Evolutionary conservation across 1,140 invertebrate genomes (phyloP).

Genomic region (Atta colombica): DNA sequence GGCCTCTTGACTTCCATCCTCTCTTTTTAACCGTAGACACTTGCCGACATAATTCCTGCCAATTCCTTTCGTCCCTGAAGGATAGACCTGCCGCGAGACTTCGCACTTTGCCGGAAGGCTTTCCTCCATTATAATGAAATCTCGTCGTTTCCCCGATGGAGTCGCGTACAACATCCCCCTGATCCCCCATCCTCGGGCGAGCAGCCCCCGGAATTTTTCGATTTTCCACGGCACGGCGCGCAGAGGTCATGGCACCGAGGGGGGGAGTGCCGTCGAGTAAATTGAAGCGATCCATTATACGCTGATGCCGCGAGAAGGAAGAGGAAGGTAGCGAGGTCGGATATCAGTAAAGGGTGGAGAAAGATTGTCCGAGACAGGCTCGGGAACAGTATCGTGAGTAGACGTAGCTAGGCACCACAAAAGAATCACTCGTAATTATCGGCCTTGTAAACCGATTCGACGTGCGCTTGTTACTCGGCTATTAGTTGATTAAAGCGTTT

Average conservation of each 20-base stretch:
- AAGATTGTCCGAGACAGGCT: conserved; percentile 50
- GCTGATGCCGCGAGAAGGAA: conserved; percentile 48
- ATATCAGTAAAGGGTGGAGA: conserved; percentile 44
- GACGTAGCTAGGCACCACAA: conserved; percentile 11
- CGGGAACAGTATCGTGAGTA: conserved; percentile 10
- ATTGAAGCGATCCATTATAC: conserved; percentile 81
- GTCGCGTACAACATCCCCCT: conserved; percentile 25
- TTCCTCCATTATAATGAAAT: conserved; percentile 67
- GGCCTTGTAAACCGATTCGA: background rate
- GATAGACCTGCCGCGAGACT: conserved; percentile 47
- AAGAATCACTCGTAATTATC: conserved; percentile 51
- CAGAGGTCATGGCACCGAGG: conserved; percentile 47
- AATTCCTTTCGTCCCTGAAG: conserved; percentile 47
- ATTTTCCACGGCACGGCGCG: conserved; percentile 65
- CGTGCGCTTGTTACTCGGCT: conserved; percentile 24
- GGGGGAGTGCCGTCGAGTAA: conserved; percentile 72
- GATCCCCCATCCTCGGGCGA: conserved; percentile 16
- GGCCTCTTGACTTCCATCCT: conserved; percentile 5
- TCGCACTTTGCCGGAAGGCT: conserved; percentile 50
- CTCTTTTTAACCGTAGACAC: conserved; percentile 38
- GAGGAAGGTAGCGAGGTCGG: conserved; percentile 40
- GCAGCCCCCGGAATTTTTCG: conserved; percentile 70
- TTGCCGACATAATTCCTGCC: conserved; percentile 56
- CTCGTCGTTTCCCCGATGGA: conserved; percentile 49
- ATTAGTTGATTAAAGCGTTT: conserved; percentile 22